phyloP scores from a whole-genome alignment of 2,888 invertebrate species.

The Gortyna flavago region DNA sequence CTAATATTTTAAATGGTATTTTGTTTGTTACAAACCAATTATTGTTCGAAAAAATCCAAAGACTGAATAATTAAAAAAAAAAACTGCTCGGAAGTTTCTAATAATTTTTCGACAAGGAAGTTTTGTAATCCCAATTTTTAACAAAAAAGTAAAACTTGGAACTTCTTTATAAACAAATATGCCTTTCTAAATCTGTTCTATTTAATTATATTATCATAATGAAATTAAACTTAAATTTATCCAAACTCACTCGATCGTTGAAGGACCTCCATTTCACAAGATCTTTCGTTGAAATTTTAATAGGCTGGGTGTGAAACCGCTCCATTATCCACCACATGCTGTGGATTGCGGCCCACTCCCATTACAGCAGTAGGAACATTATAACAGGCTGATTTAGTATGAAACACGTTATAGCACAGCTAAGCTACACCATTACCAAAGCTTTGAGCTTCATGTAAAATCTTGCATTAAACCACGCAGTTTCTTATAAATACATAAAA shows the following conservation, averaged over 20 bases:
- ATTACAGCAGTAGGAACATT: not conserved
- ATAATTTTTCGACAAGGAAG: not conserved
- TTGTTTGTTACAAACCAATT: not conserved
- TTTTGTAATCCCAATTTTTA: conserved; percentile 19
- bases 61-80: conserved; percentile 10
- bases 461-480: not conserved
- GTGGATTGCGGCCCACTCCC: not conserved
- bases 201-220: conserved; percentile 14
- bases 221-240: not conserved
- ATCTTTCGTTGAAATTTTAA: not conserved
- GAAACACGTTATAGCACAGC: not conserved
- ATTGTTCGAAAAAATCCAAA: not conserved
- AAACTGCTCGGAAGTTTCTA: conserved; percentile 13
- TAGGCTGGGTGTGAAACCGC: no score
- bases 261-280: not conserved
- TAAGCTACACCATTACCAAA: not conserved
- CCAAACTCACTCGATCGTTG: not conserved
- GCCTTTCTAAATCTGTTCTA: not conserved
- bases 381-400: not conserved
- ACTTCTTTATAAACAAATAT: conserved; percentile 2
- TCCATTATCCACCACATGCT: no score
- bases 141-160: conserved; percentile 29
- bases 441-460: not conserved
- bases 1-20: not conserved
- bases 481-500: not conserved